A percentile compares a stretch with the other conserved stretches of the same genome.
phyloP scores from a whole-genome alignment of 1,140 invertebrate genomes.

The Aphelenchoides besseyi region DNA sequence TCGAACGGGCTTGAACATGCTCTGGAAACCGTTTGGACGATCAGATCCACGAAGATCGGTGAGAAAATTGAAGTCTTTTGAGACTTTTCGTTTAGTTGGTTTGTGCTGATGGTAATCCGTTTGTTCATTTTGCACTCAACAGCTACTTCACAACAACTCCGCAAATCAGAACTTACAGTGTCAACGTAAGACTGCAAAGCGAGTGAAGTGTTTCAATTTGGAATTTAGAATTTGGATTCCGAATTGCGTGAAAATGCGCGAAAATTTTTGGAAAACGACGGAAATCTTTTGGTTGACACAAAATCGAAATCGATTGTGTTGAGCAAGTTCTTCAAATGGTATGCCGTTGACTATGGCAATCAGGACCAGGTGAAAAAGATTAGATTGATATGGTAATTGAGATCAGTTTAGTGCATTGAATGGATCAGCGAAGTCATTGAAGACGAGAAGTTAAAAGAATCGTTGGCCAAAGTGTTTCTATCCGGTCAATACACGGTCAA shows the following conservation, averaged over 20 bases:
- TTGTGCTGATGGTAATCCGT: constrained; percentile 63
- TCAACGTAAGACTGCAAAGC: constrained; percentile 50
- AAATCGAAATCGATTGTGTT: constrained; percentile 61
- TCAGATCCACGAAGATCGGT: constrained; percentile 63
- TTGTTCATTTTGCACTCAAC: constrained; percentile 65
- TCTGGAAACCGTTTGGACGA: constrained; percentile 64
- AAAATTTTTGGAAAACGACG: constrained; percentile 61
- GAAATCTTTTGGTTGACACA: constrained; percentile 62
- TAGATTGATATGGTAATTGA: constrained; percentile 4
- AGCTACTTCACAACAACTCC: constrained; percentile 65
- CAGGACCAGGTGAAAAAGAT: constrained; percentile 34
- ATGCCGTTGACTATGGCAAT: constrained; percentile 65
- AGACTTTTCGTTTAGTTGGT: constrained; percentile 47
- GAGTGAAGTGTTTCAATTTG: not conserved
- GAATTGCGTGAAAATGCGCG: constrained; percentile 39
- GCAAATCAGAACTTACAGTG: constrained; percentile 64
- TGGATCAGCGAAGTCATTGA: constrained; percentile 63
- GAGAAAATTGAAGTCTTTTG: not conserved
- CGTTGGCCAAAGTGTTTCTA: constrained; percentile 58
- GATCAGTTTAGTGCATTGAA: constrained; percentile 58
- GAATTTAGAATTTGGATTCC: constrained; percentile 32
- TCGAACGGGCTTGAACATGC: constrained; percentile 65
- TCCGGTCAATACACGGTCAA: constrained; percentile 61
- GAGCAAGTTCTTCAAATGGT: constrained; percentile 65
- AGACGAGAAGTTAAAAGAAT: constrained; percentile 59